These are phyloP conservation scores for Zeugodacus cucurbitae DNA, from an alignment of 1,140 invertebrate genomes.

Conservation along the genomic window DNA sequence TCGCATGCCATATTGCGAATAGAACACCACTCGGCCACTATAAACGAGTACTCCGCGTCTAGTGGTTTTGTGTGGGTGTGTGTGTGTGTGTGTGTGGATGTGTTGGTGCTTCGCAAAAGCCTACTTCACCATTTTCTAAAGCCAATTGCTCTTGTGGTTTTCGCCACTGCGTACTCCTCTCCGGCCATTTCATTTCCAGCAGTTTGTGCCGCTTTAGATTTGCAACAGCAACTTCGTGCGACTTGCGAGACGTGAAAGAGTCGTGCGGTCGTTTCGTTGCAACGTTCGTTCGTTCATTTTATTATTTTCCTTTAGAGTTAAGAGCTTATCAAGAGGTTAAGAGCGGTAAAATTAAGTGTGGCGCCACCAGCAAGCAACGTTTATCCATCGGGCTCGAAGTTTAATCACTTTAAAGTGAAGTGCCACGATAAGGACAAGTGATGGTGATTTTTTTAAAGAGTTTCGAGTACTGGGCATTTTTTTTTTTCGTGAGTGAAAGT, in stretches of 20 bases:
- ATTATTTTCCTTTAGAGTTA: constrained; percentile 17
- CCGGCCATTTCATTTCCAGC: not conserved
- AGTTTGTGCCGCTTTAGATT: not conserved
- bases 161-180: not conserved
- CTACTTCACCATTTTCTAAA: constrained; percentile 8
- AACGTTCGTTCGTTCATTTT: not conserved
- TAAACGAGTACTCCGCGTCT: not conserved
- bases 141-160: not conserved
- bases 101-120: not conserved
- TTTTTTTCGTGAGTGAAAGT: constrained; percentile 36
- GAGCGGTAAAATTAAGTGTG: constrained; percentile 32
- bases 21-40: not conserved
- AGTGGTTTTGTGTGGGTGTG: not conserved
- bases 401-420: constrained; percentile 30
- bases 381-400: constrained; percentile 17
- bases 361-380: not conserved
- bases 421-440: not conserved
- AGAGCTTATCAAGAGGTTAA: constrained; percentile 36
- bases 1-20: not conserved
- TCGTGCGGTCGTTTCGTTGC: not conserved
- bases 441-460: constrained; percentile 19
- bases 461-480: constrained; percentile 22
- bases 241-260: no score
- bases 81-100: not conserved
- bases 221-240: not conserved